phyloP scores from a whole-genome alignment of 1,140 invertebrate genomes.

The Drosophila oshimai region DNA sequence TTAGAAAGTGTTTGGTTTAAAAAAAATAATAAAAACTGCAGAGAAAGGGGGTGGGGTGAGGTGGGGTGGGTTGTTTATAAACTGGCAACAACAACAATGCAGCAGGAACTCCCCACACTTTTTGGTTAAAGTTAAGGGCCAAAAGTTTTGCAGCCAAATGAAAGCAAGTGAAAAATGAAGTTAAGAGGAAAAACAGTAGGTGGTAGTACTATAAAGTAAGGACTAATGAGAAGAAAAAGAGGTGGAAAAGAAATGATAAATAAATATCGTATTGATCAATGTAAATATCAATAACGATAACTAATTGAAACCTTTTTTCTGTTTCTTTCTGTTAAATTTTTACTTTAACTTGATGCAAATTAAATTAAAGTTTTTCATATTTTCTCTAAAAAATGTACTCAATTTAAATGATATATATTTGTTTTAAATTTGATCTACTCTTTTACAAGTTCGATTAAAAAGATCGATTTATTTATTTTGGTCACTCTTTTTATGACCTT shows the following conservation, averaged over 20 bases:
- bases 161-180: slow-evolving; percentile 36
- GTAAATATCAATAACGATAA: too few species aligned
- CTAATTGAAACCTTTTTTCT: too few species aligned
- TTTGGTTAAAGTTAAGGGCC: slow-evolving; percentile 36
- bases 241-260: slow-evolving; percentile 1
- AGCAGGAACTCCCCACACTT: not conserved
- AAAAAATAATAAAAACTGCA: not conserved
- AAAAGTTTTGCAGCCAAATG: slow-evolving; percentile 43
- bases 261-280: too few species aligned
- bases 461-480: too few species aligned
- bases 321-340: too few species aligned
- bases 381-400: too few species aligned
- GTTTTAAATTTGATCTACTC: too few species aligned
- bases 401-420: too few species aligned
- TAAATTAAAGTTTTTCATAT: too few species aligned
- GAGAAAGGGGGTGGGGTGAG: not conserved
- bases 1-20: slow-evolving; percentile 58
- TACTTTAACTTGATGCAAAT: too few species aligned
- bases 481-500: slow-evolving; percentile 69
- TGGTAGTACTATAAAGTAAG: not conserved
- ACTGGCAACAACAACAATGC: slow-evolving; percentile 46
- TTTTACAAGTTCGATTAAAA: too few species aligned
- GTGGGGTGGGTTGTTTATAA: slow-evolving; percentile 43
- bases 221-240: not conserved
- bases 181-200: not conserved